phyloP scores from a whole-genome alignment of 1,140 invertebrate species.

The Caerostris darwini region DNA sequence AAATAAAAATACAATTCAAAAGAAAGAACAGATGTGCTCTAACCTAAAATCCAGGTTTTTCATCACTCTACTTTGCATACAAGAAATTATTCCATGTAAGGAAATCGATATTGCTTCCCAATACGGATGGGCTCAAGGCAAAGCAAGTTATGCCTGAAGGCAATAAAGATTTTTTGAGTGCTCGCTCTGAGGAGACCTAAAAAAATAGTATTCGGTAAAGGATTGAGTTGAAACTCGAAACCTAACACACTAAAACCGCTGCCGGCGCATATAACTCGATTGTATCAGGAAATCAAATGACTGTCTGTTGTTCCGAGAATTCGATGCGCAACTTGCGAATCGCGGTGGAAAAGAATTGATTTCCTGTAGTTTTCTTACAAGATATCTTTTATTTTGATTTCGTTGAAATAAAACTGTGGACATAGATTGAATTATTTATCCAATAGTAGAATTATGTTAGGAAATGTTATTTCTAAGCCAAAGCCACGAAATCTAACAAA shows the following conservation, averaged over 20 bases:
- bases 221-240: slow-evolving; percentile 5
- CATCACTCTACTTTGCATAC: no score
- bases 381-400: no score
- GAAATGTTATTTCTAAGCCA: no score
- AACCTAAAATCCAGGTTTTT: no score
- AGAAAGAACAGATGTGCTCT: no score
- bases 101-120: neutral
- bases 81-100: neutral
- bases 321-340: neutral
- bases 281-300: slow-evolving; percentile 8
- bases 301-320: slow-evolving; percentile 1
- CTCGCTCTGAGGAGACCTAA: neutral
- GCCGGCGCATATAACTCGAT: slow-evolving; percentile 26
- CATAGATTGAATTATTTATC: no score
- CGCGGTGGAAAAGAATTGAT: neutral
- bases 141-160: neutral
- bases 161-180: neutral
- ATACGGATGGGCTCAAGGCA: slow-evolving; percentile 25
- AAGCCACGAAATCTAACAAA: no score
- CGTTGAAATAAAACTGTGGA: no score
- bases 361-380: neutral
- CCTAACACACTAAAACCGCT: neutral
- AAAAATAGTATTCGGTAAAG: neutral
- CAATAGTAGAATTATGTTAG: no score
- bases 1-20: no score